phyloP scores from a whole-genome alignment of 2,888 invertebrate species.

The Lacanobia wlatinum region DNA sequence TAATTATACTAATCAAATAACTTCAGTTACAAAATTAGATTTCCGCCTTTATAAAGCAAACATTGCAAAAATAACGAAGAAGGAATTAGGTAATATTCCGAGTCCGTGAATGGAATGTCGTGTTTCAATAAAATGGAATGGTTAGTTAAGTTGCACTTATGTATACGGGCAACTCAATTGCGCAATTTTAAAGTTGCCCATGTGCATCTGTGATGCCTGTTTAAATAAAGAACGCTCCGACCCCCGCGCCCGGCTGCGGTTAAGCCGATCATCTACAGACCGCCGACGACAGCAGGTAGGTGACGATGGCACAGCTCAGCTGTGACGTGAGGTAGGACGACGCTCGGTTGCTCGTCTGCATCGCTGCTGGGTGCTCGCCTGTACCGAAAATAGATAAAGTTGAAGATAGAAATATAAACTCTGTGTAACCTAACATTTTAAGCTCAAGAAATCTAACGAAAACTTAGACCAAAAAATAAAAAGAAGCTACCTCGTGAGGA shows the following conservation, averaged over 20 bases:
- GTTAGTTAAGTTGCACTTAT: background rate
- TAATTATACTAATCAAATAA: conserved; percentile 58
- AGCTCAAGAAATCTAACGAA: too few species aligned
- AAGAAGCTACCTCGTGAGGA: too few species aligned
- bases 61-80: conserved; percentile 13
- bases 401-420: background rate
- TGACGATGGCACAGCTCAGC: conserved; percentile 85
- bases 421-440: too few species aligned
- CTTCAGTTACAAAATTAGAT: conserved; percentile 35
- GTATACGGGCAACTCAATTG: background rate
- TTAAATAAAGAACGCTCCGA: conserved; percentile 48
- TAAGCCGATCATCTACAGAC: conserved; percentile 88
- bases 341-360: conserved; percentile 94
- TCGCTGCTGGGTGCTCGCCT: conserved; percentile 97
- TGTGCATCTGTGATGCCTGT: background rate
- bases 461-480: too few species aligned
- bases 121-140: conserved; percentile 33
- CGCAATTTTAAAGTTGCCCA: conserved; percentile 18
- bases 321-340: conserved; percentile 88
- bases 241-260: conserved; percentile 49
- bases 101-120: conserved; percentile 39
- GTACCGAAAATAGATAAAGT: conserved; percentile 49
- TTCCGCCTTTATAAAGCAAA: conserved; percentile 12
- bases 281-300: conserved; percentile 85
- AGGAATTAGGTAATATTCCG: background rate